Evolutionary conservation across 2,797 vertebrate species (phyloP).

Genomic region (Rhabdophis nuchalis): DNA sequence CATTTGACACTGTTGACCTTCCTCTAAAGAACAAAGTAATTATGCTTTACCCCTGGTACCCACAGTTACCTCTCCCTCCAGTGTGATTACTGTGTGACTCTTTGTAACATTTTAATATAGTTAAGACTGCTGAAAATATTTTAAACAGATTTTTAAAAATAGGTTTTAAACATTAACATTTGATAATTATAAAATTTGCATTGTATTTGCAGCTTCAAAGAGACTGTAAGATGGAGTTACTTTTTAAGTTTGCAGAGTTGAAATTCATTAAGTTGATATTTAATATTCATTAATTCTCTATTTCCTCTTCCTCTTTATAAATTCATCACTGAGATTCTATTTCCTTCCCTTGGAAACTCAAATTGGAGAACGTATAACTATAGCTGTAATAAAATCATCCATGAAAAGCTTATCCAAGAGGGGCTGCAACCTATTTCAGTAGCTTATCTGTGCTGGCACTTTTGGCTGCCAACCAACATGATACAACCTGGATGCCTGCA

Average conservation of each 20-base stretch:
- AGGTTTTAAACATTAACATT: neutral
- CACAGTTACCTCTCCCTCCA: neutral
- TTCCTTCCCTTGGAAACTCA: neutral
- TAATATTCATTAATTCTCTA: conserved; percentile 2
- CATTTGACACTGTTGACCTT: neutral
- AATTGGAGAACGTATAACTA: neutral
- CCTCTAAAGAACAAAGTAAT: neutral
- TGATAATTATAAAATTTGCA: neutral
- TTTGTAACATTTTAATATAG: neutral
- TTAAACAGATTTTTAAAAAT: neutral
- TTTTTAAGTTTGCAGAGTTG: neutral
- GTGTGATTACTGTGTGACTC: neutral
- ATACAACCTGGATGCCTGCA: neutral
- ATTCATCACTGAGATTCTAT: neutral
- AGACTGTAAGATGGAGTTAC: neutral
- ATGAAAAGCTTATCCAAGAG: neutral
- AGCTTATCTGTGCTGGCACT: neutral
- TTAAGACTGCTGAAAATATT: neutral
- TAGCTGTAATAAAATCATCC: neutral
- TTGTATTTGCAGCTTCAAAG: neutral
- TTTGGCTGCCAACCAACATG: neutral
- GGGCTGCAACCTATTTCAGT: neutral
- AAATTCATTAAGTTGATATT: conserved; percentile 1
- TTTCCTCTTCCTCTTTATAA: neutral
- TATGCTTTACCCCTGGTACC: neutral